Base-by-base conservation (phyloP, 30 jellyfish, hydroid and myxozoan genomes). In the Phacellophora camtschatica region DNA sequence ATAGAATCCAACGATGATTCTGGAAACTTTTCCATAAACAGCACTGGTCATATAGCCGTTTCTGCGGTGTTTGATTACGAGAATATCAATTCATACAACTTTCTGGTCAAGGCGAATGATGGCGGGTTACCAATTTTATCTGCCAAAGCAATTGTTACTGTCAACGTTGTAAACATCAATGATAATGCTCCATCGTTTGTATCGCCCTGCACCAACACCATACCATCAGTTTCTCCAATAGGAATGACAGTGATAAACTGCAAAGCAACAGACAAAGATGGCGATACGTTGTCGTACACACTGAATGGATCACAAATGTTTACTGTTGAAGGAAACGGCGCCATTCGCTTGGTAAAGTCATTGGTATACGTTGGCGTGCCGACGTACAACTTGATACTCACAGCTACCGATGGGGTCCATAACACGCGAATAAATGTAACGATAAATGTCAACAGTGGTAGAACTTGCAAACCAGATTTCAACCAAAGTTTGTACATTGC, bases 161-260 rank as follows among this genome's bases (percentile, higher is more conserved):
- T 94, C 33, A 81, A 30, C 29, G 88, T 86, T 3, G 43, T 55
- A 9, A 93, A 94, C 42, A 85, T 86, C 12, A 87, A 87, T 71
- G 99, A 94, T 66, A 87, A 86, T 58, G 79, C 82, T 2, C 99
- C 99, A 2, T 41, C 28, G 51, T 94, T 94, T 46, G 51, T 49
- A 42, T 51, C 36, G 9, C 67, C 2, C 1, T 71, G 83, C 72
- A 66, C 43, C 39, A 76, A 61, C 72, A 75, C 73, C n/a, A 35
- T 87, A 5, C 63, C 89, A 4, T 92, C 66, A 32, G 66, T 53
- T 19, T 51, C 85, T 20, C 90, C 90, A 3, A 36, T 58, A 15
- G 96, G 86, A 10, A 66, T 73, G 83, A 28, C 43, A 15, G 82
- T 87, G 13, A 3, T 76, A 24, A 70, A 54, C 2, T 58, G 87